Evolutionary conservation across 2,888 invertebrate species (phyloP), one percentile per base, ranked within the genome.

Genomic region (Athripsodes cinereus): DNA sequence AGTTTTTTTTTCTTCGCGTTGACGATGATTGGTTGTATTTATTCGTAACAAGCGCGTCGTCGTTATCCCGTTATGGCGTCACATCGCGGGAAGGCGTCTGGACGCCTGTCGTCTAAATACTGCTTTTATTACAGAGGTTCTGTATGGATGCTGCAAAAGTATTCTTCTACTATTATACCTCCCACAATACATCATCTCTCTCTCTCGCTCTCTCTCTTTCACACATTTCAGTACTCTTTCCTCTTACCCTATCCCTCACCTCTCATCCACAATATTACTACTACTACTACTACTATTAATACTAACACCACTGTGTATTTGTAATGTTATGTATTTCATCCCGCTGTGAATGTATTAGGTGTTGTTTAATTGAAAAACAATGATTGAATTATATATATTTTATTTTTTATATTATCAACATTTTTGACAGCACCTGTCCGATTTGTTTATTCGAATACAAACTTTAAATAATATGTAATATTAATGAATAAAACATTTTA

Each of bases 11-110:
- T 35, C 55, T 50, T 50, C n/a, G n/a, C n/a, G n/a, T n/a, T n/a
- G n/a, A n/a, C n/a, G n/a, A n/a, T 21, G 51, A 44, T 51, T 55
- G 44, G 51, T 26, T 47, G 26, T 40, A 21, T 35, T 35, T 44
- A 11, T 35, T 50, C 16, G 20, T 50, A 47, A 22, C 16, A 35
- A 40, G 16, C 40, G 50, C 22, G 49, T 49, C 40, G 53, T 48
- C 18, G 18, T 55, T 35, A n/a, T n/a, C n/a, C n/a, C 50, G 52
- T 31, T 19, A 13, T 18, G 44, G 48, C 35, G 55, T 53, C 61
- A 59, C 61, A 59, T 65, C 60, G 66, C 68, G 73, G 47, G 40
- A n/a, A 78, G 76, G 77, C 79, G 80, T 80, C 79, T 78, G 79
- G 78, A 77, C 77, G 79, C 74, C 78, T 66, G 66, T 65, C 77